Conservation (phyloP, 2,888 invertebrate species). For the Aricia artaxerxes region DNA sequence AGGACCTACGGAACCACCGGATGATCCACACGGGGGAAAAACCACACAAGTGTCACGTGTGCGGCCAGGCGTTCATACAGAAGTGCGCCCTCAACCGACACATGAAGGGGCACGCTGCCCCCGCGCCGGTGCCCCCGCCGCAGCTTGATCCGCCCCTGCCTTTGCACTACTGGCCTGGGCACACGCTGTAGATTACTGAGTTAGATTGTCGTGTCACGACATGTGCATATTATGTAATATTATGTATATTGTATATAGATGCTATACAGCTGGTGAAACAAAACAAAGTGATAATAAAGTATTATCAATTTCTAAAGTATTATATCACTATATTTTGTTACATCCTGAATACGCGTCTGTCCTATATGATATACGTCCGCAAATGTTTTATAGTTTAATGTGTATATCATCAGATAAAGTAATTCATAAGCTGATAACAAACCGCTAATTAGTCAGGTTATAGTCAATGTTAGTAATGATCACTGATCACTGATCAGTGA, state of each 20-base stretch:
- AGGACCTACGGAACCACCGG: conserved; percentile 94
- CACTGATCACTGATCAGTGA: too few relatives aligned
- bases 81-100: conserved; percentile 95
- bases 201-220: not conserved
- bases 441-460: too few relatives aligned
- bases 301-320: too few relatives aligned
- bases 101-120: conserved; percentile 83
- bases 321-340: too few relatives aligned
- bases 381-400: too few relatives aligned
- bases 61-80: conserved; percentile 95
- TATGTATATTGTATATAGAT: not conserved
- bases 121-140: conserved; percentile 20
- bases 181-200: conserved; percentile 7
- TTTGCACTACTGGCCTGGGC: conserved; percentile 9
- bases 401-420: too few relatives aligned
- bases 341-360: too few relatives aligned
- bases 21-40: conserved; percentile 95
- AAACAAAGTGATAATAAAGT: too few relatives aligned
- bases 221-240: not conserved
- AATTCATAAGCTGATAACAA: too few relatives aligned
- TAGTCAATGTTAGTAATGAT: too few relatives aligned
- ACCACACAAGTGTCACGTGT: conserved; percentile 93
- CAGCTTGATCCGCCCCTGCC: conserved; percentile 26
- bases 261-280: too few relatives aligned
- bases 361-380: too few relatives aligned